Evolutionary conservation across 2,888 invertebrate species (phyloP).

Genomic region (Chymomyza procnemis): DNA sequence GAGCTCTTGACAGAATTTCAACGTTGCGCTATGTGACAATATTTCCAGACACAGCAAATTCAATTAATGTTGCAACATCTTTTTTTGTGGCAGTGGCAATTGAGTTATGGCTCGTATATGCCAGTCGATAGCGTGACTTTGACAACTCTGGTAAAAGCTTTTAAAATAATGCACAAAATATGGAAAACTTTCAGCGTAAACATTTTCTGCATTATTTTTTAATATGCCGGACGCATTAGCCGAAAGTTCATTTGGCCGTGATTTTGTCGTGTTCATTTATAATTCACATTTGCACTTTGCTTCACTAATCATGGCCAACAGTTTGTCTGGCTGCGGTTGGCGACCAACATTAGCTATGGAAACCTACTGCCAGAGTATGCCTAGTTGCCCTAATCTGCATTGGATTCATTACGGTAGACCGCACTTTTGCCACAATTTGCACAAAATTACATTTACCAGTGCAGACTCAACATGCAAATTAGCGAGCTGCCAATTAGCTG

Average conservation of each 20-base stretch:
- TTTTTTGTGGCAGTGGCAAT: not conserved
- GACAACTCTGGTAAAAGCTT: not conserved
- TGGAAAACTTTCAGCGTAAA: not conserved
- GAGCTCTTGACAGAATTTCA: not conserved
- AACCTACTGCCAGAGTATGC: not conserved
- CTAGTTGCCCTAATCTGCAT: not conserved
- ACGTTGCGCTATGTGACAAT: no score
- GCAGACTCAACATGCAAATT: constrained; percentile 40
- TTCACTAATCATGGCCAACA: not conserved
- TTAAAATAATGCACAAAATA: not conserved
- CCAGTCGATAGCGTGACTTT: not conserved
- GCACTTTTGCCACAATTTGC: not conserved
- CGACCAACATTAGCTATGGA: not conserved
- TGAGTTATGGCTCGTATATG: not conserved
- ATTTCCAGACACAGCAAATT: not conserved
- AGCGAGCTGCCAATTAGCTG: constrained; percentile 20
- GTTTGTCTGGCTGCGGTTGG: constrained; percentile 5
- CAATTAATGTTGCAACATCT: not conserved
- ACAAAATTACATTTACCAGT: constrained; percentile 10
- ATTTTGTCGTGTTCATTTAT: not conserved
- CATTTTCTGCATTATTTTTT: not conserved
- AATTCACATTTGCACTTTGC: not conserved
- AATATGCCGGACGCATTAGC: not conserved
- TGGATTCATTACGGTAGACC: not conserved
- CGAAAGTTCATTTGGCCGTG: not conserved